Evolutionary conservation across 23 tunicate species (phyloP).

Genomic region (Botrylloides violaceus): DNA sequence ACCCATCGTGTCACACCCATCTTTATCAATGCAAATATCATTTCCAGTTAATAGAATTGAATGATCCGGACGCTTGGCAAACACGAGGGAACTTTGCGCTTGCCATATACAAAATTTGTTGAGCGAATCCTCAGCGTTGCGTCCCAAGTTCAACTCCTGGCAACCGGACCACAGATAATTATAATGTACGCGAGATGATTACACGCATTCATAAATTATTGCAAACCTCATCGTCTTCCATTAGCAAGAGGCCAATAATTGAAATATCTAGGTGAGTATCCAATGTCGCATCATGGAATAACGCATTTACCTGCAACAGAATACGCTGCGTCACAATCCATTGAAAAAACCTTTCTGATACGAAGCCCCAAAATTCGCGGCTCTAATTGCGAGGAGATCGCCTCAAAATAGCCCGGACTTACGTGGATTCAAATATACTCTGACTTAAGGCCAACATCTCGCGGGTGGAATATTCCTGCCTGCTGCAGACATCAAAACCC

Average conservation of each 20-base stretch:
- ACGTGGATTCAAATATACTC: too few species aligned
- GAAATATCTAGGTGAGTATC: conserved; percentile 60
- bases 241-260: conserved; percentile 42
- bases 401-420: too few species aligned
- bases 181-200: too few species aligned
- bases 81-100: conserved; percentile 11
- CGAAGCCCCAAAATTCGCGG: too few species aligned
- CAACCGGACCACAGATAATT: too few species aligned
- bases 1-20: conserved; percentile 88
- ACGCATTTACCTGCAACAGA: conserved; percentile 50
- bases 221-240: conserved; percentile 78
- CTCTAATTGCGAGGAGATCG: too few species aligned
- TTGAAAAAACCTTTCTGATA: too few species aligned
- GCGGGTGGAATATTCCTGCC: too few species aligned
- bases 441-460: too few species aligned
- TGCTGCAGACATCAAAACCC: too few species aligned
- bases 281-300: conserved; percentile 65
- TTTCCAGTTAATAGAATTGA: conserved; percentile 91
- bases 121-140: conserved; percentile 73
- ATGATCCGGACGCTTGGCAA: conserved; percentile 71
- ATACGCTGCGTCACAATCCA: background rate
- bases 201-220: too few species aligned
- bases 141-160: conserved; percentile 54
- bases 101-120: conserved; percentile 86
- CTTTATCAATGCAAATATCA: conserved; percentile 87